Evolutionary conservation across 2,888 invertebrate genomes (phyloP), one percentile per base, ranked within the genome.

Genomic region (Brassicogethes aeneus): DNA sequence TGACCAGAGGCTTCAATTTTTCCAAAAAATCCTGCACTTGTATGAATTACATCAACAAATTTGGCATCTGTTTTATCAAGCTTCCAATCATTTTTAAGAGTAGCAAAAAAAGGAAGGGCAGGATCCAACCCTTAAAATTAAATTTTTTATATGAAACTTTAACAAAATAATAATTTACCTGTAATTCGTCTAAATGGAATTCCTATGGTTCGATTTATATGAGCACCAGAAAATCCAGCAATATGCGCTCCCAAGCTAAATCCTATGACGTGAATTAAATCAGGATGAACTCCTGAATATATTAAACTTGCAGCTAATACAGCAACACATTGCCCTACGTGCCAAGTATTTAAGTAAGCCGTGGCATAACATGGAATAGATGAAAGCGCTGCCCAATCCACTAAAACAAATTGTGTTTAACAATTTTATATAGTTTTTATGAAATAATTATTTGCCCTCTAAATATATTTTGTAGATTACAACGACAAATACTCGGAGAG

Each of bases 21-120:
- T 0, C 80, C 79, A 48, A 76, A 74, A 2, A 73, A 60, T 29
- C 78, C 74, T 0, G 77, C 88, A 63, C 91, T 89, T 0, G 92
- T 90, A 61, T 93, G 92, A 54, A 92, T 87, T 43, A 89, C 85
- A 64, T 93, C 92, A 1, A 93, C 91, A 54, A 91, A 82, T 51
- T 77, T 71, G 0, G 92, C 92, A 59, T 91, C 92, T 0, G 76
- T 73, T 3, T 83, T 80, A 60, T 91, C 89, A 3, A 93, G 70
- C 48, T 77, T 77, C 53, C 72, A 68, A 33, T 70, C 62, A 33
- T 65, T 60, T 52, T 68, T 58, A 32, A 71, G 58, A 33, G 71
- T 70, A 2, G 72, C 68, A 54, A 78, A 80, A 14, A 79, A 64
- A 1, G 80, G 80, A 50, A 79, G 62, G 0, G 80, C 81, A 3